Evolutionary conservation across 1,140 invertebrate species (phyloP), one percentile per base, ranked within the genome.

Genomic region (Ditylenchus dipsaci): DNA sequence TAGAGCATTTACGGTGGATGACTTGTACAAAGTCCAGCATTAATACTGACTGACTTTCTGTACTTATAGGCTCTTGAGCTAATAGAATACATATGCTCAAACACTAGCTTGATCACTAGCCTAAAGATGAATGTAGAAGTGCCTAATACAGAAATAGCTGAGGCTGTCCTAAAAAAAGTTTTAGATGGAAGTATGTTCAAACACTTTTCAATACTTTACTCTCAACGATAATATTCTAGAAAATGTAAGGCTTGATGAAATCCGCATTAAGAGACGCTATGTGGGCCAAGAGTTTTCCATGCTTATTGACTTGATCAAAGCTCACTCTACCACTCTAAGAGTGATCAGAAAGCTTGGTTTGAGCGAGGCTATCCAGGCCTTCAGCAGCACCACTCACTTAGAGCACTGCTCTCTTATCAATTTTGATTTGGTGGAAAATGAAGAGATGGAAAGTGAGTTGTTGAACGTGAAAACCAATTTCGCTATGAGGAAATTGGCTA

Each of bases 321-420:
- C 58, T 11, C 67, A 78, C 57, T 65, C 78, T n/a, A 47, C 66
- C 30, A 78, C 75, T 23, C 62, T 78, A 38, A 26, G 68, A 19
- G 30, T 68, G 19, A 53, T 78, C 23, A 75, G 70, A 5, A 74
- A 69, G 45, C 73, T 78, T 57, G 76, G 76, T 1, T 49, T 78
- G 13, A 62, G 38, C 11, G 76, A 78, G 62, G 76, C 76, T 19
- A 53, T 72, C 19, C 62, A 76, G 26, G 63, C 68, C 7, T 71
- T 81, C 29, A 73, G 58, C 67, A 62, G 76, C 5, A 67, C 68
- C 21, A 61, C 80, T 42, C 63, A 62, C n/a, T 64, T 78, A 1
- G 76, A 81, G 43, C 71, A 75, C 7, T 61, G 77, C 13, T 78
- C 75, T 17, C 42, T 78, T 8, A 80, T 80, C 30, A 78, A 78